Base-by-base conservation (phyloP, 1,140 invertebrate species). In the Nephila pilipes region DNA sequence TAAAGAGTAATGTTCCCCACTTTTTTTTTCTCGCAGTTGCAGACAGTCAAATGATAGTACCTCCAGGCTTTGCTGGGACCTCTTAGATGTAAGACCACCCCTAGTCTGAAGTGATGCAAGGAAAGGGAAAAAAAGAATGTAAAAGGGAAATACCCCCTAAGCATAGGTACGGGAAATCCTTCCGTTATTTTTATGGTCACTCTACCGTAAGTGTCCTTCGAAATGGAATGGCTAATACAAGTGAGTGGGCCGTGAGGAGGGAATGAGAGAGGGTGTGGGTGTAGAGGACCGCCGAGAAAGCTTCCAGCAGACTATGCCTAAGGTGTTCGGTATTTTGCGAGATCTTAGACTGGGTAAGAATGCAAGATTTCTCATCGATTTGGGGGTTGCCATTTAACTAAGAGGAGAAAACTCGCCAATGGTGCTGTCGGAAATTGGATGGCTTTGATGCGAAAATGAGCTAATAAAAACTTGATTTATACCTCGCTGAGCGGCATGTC, bases 351-450 rank as follows among this genome's bases (percentile, higher is more conserved):
- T 75, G 46, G 80, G 80, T 58, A 93, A 63, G 91, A 93, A 93
- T 93, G 91, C 91, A 79, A 93, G 91, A 93, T 93, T 90, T 93
- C 60, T 16, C 91, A 93, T 93, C 83, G 91, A 93, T 93, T 93
- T 22, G 2, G 20, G 91, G 85, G 91, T 93, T 93, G 83, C 85
- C 38, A 38, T 75, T 18, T 6, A 18, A 57, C 12, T n/a, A 20
- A 36, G 16, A 38, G 58, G 85, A 87, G 57, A 87, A 54, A 36
- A 87, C 25, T 87, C 58, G 85, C 85, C 58, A 63, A 83, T 83
- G 12, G 65, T 75, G 65, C 29, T 29, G 65, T 4, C 12, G 29
- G 65, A 75, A 75, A 75, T 75, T 75, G 65, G 32, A 75, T 69
- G 65, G 65, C 65, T 75, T 22, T 32, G 29, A 75, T 32, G 18